These are phyloP conservation scores for Psephotus haematonotus DNA, from an alignment of 2,113 vertebrate species.

Conservation along the genomic window DNA sequence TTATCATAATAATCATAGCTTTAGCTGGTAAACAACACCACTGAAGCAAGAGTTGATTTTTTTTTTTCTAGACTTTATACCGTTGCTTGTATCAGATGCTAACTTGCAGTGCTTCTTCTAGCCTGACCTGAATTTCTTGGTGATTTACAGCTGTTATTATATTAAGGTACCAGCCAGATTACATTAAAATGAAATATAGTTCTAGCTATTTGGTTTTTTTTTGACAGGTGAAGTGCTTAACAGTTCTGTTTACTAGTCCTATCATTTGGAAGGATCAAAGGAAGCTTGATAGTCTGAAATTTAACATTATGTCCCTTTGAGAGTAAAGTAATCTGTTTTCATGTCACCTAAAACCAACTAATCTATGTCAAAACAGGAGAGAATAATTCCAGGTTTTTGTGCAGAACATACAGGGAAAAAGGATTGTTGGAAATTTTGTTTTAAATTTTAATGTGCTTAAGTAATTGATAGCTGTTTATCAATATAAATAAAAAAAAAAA, in stretches of 20 bases:
- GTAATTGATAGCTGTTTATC: neutral
- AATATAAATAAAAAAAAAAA: neutral
- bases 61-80: neutral
- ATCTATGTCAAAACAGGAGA: neutral
- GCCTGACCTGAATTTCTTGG: slow-evolving; percentile 6
- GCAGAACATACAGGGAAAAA: neutral
- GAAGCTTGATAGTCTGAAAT: slow-evolving; percentile 6
- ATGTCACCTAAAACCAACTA: neutral
- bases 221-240: slow-evolving; percentile 44
- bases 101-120: neutral
- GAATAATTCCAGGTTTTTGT: neutral
- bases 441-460: neutral
- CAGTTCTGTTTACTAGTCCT: neutral
- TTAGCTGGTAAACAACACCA: neutral
- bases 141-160: slow-evolving; percentile 15
- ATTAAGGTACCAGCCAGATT: neutral
- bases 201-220: neutral
- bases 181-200: slow-evolving; percentile 15
- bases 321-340: neutral
- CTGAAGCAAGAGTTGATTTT: neutral
- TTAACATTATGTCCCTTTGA: neutral
- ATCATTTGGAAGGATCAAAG: neutral
- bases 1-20: neutral
- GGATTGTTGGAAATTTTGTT: neutral
- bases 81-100: neutral